Base-by-base conservation (phyloP, 2,888 invertebrate genomes). In the Punctoribates punctum region DNA sequence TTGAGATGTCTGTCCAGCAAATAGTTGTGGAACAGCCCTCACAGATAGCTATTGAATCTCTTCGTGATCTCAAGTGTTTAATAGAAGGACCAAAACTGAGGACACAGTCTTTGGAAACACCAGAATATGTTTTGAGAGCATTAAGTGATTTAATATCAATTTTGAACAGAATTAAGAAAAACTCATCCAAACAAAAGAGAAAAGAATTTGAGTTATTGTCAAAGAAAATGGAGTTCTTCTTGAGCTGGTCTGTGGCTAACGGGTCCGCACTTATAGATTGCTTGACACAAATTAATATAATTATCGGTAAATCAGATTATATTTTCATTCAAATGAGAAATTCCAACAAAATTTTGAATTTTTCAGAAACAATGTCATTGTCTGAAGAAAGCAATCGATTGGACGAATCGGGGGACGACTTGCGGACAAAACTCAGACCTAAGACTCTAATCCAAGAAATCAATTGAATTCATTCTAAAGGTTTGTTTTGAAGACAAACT, bases 211-310 rank as follows among this genome's bases (percentile, higher is more conserved):
- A 42, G 73, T 72, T 34, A 75, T 42, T 74, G 72, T 62, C 27
- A 51, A 75, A 89, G 81, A 92, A 91, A 85, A 81, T 91, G 0
- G 89, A 91, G 82, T 92, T 88, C 84, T 89, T 89, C 83, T 83
- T 91, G 77, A 88, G 90, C 0, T 91, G 86, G 86, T 83, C 88
- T 46, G 65, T 76, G 70, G 29, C 38, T 15, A 42, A 70, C 8
- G 70, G 42, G 17, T 15, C 17, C 3, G 23, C 42, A 15, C 20
- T 70, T n/a, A 6, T 23, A 23, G 46, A 70, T 11, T 70, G n/a
- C 34, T 8, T 70, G 1, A 0, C 11, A n/a, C 42, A 70, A 70
- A 70, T 70, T 11, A 23, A 70, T 42, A 1, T 38, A 23, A 42
- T 20, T 17, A 70, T 70, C 13, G 70, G 70, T 70, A 62, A 62